Conservation (phyloP, 2,797 vertebrate species). For the Moxostoma hubbsi region DNA sequence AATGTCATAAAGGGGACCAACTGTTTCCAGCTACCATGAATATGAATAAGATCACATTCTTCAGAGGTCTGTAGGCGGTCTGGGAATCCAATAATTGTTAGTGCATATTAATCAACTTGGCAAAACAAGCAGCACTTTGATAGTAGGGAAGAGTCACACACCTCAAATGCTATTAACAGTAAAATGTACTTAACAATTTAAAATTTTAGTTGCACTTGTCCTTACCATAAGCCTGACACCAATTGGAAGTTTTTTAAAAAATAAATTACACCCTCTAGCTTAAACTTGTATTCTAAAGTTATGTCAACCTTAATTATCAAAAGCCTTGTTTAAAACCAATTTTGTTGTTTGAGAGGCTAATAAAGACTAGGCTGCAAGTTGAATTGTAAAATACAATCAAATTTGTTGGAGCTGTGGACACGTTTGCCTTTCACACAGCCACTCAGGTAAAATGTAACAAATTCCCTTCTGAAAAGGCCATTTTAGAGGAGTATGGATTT, state of each 20-base stretch:
- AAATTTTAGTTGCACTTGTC: constrained; percentile 41
- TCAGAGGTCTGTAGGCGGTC: constrained; percentile 62
- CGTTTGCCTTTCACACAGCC: not conserved
- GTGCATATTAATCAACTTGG: constrained; percentile 75
- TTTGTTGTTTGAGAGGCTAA: constrained; percentile 35
- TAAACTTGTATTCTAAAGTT: constrained; percentile 48
- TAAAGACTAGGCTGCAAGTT: constrained; percentile 30
- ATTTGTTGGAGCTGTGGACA: constrained; percentile 29
- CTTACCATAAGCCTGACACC: constrained; percentile 44
- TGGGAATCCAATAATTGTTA: constrained; percentile 67
- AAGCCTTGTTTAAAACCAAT: constrained; percentile 45
- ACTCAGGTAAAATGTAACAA: not conserved
- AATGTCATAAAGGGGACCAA: constrained; percentile 15
- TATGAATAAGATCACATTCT: constrained; percentile 60
- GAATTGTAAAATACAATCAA: constrained; percentile 54
- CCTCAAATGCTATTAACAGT: constrained; percentile 71
- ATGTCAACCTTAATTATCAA: constrained; percentile 43
- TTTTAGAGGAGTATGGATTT: too few species aligned
- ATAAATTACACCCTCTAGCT: constrained; percentile 43
- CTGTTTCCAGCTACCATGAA: constrained; percentile 55
- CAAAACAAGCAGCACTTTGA: constrained; percentile 68
- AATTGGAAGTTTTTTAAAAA: constrained; percentile 52
- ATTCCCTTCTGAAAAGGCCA: too few species aligned
- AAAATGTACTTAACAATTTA: constrained; percentile 61
- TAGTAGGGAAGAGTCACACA: constrained; percentile 68